Evolutionary conservation across 2,797 vertebrate genomes (phyloP).

Genomic region (Chrosomus eos): DNA sequence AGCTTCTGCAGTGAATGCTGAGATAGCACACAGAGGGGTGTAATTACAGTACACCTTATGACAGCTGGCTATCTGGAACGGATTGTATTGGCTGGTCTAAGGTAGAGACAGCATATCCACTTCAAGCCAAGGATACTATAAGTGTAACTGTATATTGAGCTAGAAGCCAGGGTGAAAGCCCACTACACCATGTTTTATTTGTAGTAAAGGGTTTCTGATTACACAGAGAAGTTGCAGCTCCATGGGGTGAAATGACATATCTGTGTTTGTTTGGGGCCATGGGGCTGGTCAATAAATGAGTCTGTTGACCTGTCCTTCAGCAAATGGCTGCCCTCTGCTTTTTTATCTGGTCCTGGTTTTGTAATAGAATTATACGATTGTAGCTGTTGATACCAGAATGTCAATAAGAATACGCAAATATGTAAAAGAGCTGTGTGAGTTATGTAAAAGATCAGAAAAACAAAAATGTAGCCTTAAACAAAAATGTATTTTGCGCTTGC

Average conservation of each 20-base stretch:
- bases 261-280: constrained; percentile 39
- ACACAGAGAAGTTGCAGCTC: constrained; percentile 20
- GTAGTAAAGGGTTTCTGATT: constrained; percentile 41
- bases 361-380: constrained; percentile 15
- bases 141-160: constrained; percentile 30
- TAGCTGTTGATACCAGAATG: constrained; percentile 15
- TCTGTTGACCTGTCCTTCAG: constrained; percentile 33
- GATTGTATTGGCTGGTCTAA: constrained; percentile 6
- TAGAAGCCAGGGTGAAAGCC: constrained; percentile 23
- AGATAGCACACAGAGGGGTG: constrained; percentile 12
- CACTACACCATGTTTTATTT: constrained; percentile 21
- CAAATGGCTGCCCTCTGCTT: constrained; percentile 22
- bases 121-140: constrained; percentile 25
- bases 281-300: constrained; percentile 16
- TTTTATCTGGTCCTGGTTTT: constrained; percentile 7
- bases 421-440: not conserved
- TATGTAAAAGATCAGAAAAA: not conserved
- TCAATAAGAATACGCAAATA: not conserved
- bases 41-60: constrained; percentile 43
- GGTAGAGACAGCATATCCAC: constrained; percentile 19
- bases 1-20: not conserved
- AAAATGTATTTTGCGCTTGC: not conserved
- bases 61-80: constrained; percentile 9
- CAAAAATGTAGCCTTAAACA: not conserved
- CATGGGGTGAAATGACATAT: constrained; percentile 33